Percentiles rank a stretch among this genome's conserved stretches.
phyloP scores from a whole-genome alignment of 1,140 invertebrate species.

The Cyphomyrmex costatus region DNA sequence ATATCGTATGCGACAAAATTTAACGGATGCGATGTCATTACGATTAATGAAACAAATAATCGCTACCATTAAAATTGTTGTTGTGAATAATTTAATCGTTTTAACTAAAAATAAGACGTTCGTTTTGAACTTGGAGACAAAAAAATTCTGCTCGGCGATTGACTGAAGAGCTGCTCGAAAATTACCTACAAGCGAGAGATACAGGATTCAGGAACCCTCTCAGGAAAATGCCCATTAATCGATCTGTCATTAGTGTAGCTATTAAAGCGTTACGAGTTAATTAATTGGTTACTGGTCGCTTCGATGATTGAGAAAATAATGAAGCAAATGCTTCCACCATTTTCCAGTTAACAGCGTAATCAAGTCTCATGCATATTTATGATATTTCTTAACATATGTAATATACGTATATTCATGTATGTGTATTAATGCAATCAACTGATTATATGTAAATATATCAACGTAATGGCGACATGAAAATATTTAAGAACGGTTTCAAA shows the following conservation, averaged over 20 bases:
- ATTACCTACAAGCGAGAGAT: background rate
- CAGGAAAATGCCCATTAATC: conserved; percentile 31
- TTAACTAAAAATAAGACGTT: conserved; percentile 10
- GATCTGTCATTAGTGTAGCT: conserved; percentile 38
- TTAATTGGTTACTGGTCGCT: conserved; percentile 18
- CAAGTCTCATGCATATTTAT: conserved; percentile 29
- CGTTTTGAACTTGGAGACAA: background rate
- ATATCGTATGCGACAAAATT: conserved; percentile 16
- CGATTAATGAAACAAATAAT: conserved; percentile 19
- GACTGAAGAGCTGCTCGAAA: conserved; percentile 9
- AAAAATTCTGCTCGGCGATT: background rate
- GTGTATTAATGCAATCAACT: background rate
- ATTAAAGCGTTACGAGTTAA: conserved; percentile 49
- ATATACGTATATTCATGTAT: background rate
- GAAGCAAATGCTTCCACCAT: conserved; percentile 15
- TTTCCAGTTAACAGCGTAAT: conserved; percentile 35
- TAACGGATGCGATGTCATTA: conserved; percentile 4
- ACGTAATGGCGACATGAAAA: background rate
- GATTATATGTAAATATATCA: background rate
- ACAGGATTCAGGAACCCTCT: background rate
- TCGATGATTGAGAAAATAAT: conserved; percentile 40
- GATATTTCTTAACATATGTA: conserved; percentile 23
- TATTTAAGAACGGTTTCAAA: background rate
- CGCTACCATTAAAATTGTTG: background rate
- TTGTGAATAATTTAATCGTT: conserved; percentile 29